Base-by-base conservation (phyloP, 2,888 invertebrate species). In the Drosophila prolongata region DNA sequence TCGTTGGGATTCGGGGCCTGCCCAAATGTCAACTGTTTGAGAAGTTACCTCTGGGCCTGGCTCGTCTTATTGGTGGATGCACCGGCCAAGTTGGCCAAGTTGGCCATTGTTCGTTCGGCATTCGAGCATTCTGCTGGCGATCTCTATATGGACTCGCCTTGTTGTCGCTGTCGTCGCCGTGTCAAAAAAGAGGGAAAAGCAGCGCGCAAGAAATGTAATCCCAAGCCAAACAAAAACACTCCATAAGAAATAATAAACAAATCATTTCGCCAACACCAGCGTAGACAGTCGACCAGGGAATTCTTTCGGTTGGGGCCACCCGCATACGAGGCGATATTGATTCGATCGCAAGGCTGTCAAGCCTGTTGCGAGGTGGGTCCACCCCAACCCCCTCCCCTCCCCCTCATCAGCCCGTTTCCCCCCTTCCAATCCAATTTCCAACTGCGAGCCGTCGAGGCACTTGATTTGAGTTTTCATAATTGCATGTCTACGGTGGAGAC, bases 201-300 rank as follows among this genome's bases (percentile, higher is more conserved):
- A 2, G 58, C 38, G 40, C 34, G 34, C 40, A 30, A 34, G 55
- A 71, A 43, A 75, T 74, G 84, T 71, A 80, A 81, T 87, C 79
- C 78, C 74, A 78, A 77, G 77, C 88, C 87, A 79, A 83, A 84
- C 77, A 84, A 88, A 85, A 90, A 84, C 90, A 89, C 89, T 89
- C 86, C 84, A 89, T 88, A 78, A 88, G 77, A 70, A 76, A 87
- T 78, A 87, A 87, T 89, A 87, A 87, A 88, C 86, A 87, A 88
- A 86, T 86, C 88, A 79, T 78, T 67, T 68, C 50, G 56, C 58
- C 49, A 69, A 47, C 69, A 34, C 68, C 61, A 34, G 16, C 37
- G 34, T 35, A 66, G 57, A 46, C 49, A 46, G 56, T 50, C 24
- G 50, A 27, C 42, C 50, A 53, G 27, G 37, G 30, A 66, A 67